Conservation (phyloP, 2,113 vertebrate species). For the Coturnix japonica region DNA sequence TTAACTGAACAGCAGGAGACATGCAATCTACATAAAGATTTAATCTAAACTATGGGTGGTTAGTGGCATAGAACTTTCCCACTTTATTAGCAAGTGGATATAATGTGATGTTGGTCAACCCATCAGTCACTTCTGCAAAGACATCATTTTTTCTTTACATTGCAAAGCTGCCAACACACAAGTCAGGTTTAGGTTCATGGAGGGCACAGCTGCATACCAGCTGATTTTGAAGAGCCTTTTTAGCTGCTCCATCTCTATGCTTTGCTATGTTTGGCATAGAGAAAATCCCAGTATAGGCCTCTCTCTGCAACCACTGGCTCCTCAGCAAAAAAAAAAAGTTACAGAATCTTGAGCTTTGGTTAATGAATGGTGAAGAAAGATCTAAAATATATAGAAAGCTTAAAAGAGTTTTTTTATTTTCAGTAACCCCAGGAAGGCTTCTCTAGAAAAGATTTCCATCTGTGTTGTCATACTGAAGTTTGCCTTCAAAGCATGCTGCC, state of each 20-base stretch:
- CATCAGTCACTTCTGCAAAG: no score
- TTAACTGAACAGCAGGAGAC: no score
- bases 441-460: background rate
- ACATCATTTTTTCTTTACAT: background rate
- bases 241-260: rapidly evolving
- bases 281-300: background rate
- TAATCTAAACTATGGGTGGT: no score
- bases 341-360: background rate
- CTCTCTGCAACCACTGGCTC: background rate
- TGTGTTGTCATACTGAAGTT: background rate
- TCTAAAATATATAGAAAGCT: background rate
- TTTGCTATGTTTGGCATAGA: background rate
- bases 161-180: background rate
- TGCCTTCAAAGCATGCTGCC: background rate
- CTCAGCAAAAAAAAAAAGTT: background rate
- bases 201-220: background rate
- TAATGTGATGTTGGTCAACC: no score
- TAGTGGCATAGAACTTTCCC: no score
- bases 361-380: background rate
- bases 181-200: rapidly evolving
- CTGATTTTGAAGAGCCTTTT: background rate
- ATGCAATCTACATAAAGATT: no score
- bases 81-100: no score
- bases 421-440: background rate
- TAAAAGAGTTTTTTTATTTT: background rate